Percentiles rank a stretch among this genome's conserved stretches.
These are phyloP conservation scores for Torymus texanus DNA, from an alignment of 2,888 invertebrate genomes.

Conservation along the genomic window DNA sequence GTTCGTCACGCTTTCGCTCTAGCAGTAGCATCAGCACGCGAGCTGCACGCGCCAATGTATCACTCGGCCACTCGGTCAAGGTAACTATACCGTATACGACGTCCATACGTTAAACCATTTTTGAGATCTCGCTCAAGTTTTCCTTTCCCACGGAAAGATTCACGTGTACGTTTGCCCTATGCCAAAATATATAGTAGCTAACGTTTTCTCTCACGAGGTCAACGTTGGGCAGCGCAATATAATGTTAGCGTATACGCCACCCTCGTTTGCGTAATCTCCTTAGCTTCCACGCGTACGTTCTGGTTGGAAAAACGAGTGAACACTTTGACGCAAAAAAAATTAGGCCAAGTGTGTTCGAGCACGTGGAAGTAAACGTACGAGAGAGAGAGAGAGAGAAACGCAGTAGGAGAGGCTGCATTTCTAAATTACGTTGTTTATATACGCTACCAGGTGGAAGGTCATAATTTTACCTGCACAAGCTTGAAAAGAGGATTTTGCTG, in stretches of 20 bases:
- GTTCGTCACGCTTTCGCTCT: conserved; percentile 30
- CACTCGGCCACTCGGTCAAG: conserved; percentile 41
- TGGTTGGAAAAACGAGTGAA: conserved; percentile 9
- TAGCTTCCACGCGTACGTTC: not conserved
- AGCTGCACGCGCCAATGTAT: not conserved
- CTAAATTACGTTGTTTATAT: conserved; percentile 20
- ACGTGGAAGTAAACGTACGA: not conserved
- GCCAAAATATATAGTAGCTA: not conserved
- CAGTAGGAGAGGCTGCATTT: not conserved
- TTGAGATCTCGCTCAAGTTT: too few relatives aligned
- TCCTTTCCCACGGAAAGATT: too few relatives aligned
- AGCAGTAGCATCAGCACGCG: not conserved
- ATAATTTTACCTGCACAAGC: not conserved
- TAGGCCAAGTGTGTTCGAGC: conserved; percentile 38
- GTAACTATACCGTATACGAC: not conserved
- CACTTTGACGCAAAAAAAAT: conserved; percentile 35
- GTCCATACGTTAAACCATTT: not conserved
- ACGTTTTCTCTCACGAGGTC: conserved; percentile 1
- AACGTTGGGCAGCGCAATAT: not conserved
- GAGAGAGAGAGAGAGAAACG: not conserved
- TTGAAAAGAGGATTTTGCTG: not conserved
- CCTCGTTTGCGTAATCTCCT: conserved; percentile 36
- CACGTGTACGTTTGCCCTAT: not conserved
- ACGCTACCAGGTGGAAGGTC: not conserved
- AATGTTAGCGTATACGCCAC: not conserved